Evolutionary conservation across 2,113 vertebrate species (phyloP), one percentile per base, ranked within the genome.

Genomic region (Ophthalmolycus amberensis): DNA sequence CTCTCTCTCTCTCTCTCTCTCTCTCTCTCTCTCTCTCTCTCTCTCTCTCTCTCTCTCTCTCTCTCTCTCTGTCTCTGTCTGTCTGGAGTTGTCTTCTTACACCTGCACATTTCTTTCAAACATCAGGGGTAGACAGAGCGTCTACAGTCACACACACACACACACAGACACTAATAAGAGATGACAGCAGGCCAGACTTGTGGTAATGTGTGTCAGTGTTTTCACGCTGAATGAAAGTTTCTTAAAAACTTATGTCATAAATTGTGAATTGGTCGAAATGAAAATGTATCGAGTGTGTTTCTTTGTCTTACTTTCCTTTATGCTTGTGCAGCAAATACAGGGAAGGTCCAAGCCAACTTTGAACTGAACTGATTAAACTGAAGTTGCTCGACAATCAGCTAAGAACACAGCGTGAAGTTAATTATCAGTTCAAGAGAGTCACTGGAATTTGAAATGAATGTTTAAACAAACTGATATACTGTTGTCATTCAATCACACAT

Each of bases 101-200:
- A 94, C 91, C 91, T 94, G 93, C 63, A 92, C 80, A 68, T 82
- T 89, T 87, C 84, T 88, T 71, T 93, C 83, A 90, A 82, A 83
- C 90, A 80, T 71, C 84, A 76, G 74, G 67, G 79, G 71, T 42
- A 89, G 85, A 90, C 82, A 0, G 20, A 78, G 68, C 60, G 71
- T 83, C 83, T 79, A 62, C 63, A 59, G 4, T 42, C 15, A 20
- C 29, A 46, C 15, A 69, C 5, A 34, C 34, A 79, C 37, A 79
- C 29, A 85, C 63, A 62, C 58, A 88, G 74, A 72, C 63, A 56
- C 25, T 34, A 44, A 58, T 59, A 54, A 70, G 44, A 60, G 27
- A 60, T 71, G 18, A 62, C n/a, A 78, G 4, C 4, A 38, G 37
- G 22, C 15, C 38, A 72, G 32, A 56, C 12, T 12, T 27, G 20